Percentiles rank a stretch among this genome's conserved stretches.
Conservation (phyloP, 1,140 invertebrate genomes). For the Aphis gossypii region DNA sequence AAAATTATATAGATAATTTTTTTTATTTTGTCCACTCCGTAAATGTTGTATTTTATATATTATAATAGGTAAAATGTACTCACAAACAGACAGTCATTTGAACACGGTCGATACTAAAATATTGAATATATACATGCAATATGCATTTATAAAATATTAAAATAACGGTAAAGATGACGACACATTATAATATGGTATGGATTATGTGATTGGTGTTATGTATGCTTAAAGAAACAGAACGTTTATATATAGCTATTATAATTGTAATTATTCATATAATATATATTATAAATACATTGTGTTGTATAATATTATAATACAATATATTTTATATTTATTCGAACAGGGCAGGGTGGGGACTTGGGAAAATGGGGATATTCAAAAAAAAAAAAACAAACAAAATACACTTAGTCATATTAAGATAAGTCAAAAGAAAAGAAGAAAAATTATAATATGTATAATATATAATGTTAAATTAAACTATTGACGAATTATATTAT, state of each 20-base stretch:
- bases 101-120: not conserved
- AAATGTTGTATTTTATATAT: not conserved
- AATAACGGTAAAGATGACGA: not conserved
- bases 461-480: conserved; percentile 47
- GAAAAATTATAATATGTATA: conserved; percentile 19
- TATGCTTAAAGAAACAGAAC: conserved; percentile 30
- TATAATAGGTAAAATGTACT: not conserved
- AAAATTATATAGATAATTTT: not conserved
- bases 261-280: not conserved
- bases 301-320: conserved; percentile 10
- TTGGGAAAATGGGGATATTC: not conserved
- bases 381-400: conserved; percentile 22
- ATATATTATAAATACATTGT: conserved; percentile 20
- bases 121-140: not conserved
- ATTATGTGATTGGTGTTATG: conserved; percentile 27
- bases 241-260: conserved; percentile 33
- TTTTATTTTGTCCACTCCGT: not conserved
- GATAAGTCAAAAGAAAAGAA: not conserved
- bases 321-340: conserved; percentile 27
- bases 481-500: conserved; percentile 56
- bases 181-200: not conserved
- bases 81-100: not conserved
- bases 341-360: not conserved
- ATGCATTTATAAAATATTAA: not conserved
- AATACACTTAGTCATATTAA: not conserved